phyloP scores from a whole-genome alignment of 2,888 invertebrate species.

The Tenodera sinensis region DNA sequence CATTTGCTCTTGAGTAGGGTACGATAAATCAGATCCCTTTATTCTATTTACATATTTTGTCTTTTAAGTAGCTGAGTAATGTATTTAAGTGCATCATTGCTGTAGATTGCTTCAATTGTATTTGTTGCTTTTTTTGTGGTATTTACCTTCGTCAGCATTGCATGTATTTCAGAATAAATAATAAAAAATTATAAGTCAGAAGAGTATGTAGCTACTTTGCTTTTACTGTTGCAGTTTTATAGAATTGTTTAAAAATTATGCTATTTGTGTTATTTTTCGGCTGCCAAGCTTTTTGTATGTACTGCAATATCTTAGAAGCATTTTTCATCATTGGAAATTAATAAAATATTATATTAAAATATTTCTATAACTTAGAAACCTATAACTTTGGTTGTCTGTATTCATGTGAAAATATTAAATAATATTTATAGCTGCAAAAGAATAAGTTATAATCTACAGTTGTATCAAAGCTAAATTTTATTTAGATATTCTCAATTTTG shows the following conservation, averaged over 20 bases:
- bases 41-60: neutral
- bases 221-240: neutral
- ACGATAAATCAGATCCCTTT: neutral
- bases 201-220: neutral
- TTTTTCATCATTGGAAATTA: neutral
- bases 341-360: too few species aligned
- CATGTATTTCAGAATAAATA: neutral
- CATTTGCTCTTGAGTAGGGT: slow-evolving; percentile 34
- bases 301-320: neutral
- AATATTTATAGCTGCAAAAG: too few species aligned
- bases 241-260: neutral
- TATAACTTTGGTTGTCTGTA: too few species aligned
- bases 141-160: neutral
- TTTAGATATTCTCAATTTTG: too few species aligned
- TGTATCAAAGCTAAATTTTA: too few species aligned
- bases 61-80: neutral
- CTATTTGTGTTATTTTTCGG: neutral
- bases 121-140: neutral
- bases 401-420: too few species aligned
- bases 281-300: neutral
- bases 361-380: too few species aligned
- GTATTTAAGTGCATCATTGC: neutral
- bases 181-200: neutral
- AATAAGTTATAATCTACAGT: too few species aligned
- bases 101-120: neutral